Evolutionary conservation across 2,888 invertebrate species (phyloP).

Genomic region (Tyria jacobaeae): DNA sequence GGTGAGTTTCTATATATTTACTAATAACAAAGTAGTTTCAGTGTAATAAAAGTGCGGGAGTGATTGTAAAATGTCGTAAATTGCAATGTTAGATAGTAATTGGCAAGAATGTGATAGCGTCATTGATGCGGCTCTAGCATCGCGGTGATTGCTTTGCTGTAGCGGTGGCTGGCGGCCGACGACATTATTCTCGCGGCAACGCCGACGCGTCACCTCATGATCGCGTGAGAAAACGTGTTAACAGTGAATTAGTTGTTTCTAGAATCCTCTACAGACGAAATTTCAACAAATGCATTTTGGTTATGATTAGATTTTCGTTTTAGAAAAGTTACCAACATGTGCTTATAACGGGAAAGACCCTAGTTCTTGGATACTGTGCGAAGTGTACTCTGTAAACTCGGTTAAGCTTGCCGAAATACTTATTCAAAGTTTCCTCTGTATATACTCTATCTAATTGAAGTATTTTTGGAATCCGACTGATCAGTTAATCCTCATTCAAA

Average conservation of each 20-base stretch:
- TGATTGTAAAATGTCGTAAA: constrained; percentile 41
- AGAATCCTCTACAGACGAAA: constrained; percentile 58
- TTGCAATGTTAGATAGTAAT: constrained; percentile 43
- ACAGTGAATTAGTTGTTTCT: constrained; percentile 67
- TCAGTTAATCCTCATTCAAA: neutral
- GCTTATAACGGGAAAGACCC: constrained; percentile 50
- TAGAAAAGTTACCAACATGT: constrained; percentile 44
- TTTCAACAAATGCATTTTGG: constrained; percentile 25
- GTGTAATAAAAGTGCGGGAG: constrained; percentile 31
- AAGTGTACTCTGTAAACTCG: constrained; percentile 23
- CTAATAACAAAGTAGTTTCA: constrained; percentile 50
- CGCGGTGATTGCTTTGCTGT: constrained; percentile 65
- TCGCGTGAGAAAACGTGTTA: constrained; percentile 72
- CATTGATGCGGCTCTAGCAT: constrained; percentile 67
- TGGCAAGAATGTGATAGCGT: constrained; percentile 71
- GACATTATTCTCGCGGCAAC: constrained; percentile 73
- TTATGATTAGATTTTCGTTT: constrained; percentile 19
- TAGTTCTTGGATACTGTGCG: constrained; percentile 30
- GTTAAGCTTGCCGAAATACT: constrained; percentile 5
- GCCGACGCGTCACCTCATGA: constrained; percentile 77
- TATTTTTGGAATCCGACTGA: no score
- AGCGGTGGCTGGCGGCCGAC: constrained; percentile 70
- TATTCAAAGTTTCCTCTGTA: no score
- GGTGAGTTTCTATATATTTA: constrained; percentile 73
- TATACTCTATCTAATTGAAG: no score